phyloP scores from a whole-genome alignment of 2,113 vertebrate genomes.

The Xyliphius kryptos region DNA sequence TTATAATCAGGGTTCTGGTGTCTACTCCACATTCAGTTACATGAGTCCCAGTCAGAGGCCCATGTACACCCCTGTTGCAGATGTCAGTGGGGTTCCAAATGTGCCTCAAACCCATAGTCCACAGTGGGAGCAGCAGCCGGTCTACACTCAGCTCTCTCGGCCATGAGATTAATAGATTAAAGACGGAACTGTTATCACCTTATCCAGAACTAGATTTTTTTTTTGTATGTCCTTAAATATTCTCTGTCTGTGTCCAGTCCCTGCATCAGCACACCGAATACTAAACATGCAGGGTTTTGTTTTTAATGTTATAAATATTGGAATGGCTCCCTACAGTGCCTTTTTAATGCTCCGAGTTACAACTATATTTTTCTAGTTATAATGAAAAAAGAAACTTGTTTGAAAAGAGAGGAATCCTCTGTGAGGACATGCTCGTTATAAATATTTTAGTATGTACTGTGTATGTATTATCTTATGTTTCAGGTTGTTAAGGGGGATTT shows the following conservation, averaged over 20 bases:
- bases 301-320: conserved; percentile 54
- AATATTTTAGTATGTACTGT: conserved; percentile 99
- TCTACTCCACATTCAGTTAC: conserved; percentile 93
- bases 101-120: conserved; percentile 94
- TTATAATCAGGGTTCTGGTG: conserved; percentile 83
- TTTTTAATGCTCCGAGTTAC: conserved; percentile 74
- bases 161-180: conserved; percentile 60
- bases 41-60: conserved; percentile 90
- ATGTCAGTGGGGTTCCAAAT: conserved; percentile 87
- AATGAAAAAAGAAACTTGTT: conserved; percentile 63
- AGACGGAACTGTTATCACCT: conserved; percentile 27
- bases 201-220: too few species aligned
- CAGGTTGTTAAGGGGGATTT: conserved; percentile 62
- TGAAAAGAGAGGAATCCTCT: conserved; percentile 74
- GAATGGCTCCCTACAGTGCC: conserved; percentile 73
- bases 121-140: conserved; percentile 96
- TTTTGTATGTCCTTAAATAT: too few species aligned
- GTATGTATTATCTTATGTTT: conserved; percentile 84
- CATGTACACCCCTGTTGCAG: conserved; percentile 94
- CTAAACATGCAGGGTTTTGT: conserved; percentile 37
- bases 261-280: conserved; percentile 47
- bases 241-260: conserved; percentile 22
- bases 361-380: conserved; percentile 85
- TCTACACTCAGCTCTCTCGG: conserved; percentile 95
- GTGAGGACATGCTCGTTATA: conserved; percentile 93